Base-by-base conservation (phyloP, 2,888 invertebrate species). In the Pogonocherus hispidulus region DNA sequence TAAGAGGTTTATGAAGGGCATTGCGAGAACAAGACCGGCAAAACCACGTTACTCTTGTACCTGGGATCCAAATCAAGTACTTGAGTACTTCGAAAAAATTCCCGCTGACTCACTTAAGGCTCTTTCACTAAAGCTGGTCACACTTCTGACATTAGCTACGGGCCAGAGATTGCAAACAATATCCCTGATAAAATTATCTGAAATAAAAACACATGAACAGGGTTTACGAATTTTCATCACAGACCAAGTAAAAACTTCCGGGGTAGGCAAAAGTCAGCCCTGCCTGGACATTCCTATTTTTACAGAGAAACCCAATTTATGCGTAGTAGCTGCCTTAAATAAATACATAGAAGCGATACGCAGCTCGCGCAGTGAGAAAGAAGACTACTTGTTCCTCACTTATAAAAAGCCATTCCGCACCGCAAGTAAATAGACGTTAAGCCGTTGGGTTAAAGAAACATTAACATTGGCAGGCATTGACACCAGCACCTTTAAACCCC, bases 51-150 rank as follows among this genome's bases (percentile, higher is more conserved):
- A 47, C 9, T 18, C 19, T 9, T 47, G 11, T 8, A 78, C 68
- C 0, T 81, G 80, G 79, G 74, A 83, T 51, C 78, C 78, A 16
- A 23, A 16, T 8, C 11, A 22, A 11, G 70, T 72, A 3, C 46
- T 72, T 6, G 20, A 56, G 9, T 66, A 66, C 55, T 64, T 72
- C 19, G 46, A 27, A 14, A 54, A 54, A 6, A 46, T 3, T 9
- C 18, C 46, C 37, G 27, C 57, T 22, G 37, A 37, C n/a, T 37
- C 37, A 2, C 37, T 37, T n/a, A 37, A 37, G n/a, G 8, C 37
- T 37, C 22, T 76, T 18, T 68, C 73, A 5, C 69, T 73, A 54
- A 77, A 77, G 55, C 23, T 72, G n/a, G 64, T 69, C 5, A 71
- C 72, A 3, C 66, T 80, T 5, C 51, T 78, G 41, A 75, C 78